Evolutionary conservation across 2,797 vertebrate species (phyloP), one percentile per base, ranked within the genome.

Genomic region (Coracias cyanogaster): DNA sequence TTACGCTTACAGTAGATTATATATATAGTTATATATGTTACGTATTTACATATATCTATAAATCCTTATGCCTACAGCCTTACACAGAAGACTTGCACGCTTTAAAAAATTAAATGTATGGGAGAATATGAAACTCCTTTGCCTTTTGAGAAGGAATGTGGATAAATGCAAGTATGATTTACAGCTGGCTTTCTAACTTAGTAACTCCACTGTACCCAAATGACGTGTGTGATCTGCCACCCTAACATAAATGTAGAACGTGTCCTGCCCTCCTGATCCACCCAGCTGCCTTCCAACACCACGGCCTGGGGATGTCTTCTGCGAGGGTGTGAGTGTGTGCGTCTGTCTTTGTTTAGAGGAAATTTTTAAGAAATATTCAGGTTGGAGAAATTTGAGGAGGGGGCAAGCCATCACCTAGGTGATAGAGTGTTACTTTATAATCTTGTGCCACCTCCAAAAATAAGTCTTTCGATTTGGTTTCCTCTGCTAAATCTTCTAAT

Each of bases 81-180:
- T 20, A 25, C 12, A 5, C 4, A 16, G 41, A 11, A 60, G 61
- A 41, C 4, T 72, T n/a, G 5, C 1, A 22, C 0, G 0, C 28
- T 84, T 60, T 7, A 18, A 43, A 49, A 80, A 25, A 6, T 45
- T 72, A 39, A 73, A 70, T 7, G 3, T 52, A 17, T 33, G 25
- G 29, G 3, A 49, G 28, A 22, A 12, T n/a, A 26, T 33, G 60
- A 80, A 94, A 67, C 35, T 70, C 77, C 13, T 39, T 90, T 90
- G 65, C 14, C 12, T 57, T 83, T 52, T 45, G 22, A 52, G 66
- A 52, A 62, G 11, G 22, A n/a, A 28, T 35, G 4, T 35, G 35
- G 37, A 7, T 67, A 60, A 84, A 54, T 51, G n/a, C n/a, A 86
- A 71, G 35, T 2, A 7, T 39, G 31, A 35, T 41, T 82, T 86